Conservation (phyloP, 2,797 vertebrate species). For the Hephaestus fuliginosus region DNA sequence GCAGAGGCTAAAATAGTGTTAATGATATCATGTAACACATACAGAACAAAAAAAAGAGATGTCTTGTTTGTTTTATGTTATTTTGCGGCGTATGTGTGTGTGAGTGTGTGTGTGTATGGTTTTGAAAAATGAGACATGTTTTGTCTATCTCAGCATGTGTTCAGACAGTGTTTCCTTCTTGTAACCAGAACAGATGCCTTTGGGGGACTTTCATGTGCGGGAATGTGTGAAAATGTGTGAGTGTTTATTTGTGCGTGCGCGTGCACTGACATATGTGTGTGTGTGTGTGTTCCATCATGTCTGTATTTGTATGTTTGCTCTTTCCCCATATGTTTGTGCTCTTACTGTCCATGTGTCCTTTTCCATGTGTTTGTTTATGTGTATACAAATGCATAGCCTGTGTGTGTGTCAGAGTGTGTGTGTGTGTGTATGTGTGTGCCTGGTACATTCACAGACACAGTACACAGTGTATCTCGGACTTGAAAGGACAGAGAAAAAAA, state of each 20-base stretch:
- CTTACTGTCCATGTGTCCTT: conserved; percentile 48
- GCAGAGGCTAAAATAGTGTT: conserved; percentile 14
- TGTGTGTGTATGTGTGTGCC: conserved; percentile 55
- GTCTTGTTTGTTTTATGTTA: conserved; percentile 46
- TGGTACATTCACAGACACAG: conserved; percentile 81
- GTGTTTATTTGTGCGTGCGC: conserved; percentile 28
- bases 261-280: background rate
- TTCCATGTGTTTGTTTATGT: conserved; percentile 68
- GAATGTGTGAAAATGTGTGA: conserved; percentile 76
- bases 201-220: conserved; percentile 85
- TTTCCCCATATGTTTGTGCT: conserved; percentile 67
- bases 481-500: conserved; percentile 82
- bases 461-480: conserved; percentile 82
- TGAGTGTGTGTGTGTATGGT: conserved; percentile 54
- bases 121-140: conserved; percentile 85
- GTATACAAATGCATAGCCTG: conserved; percentile 46
- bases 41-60: conserved; percentile 10
- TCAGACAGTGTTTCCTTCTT: conserved; percentile 87
- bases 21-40: background rate
- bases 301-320: conserved; percentile 60
- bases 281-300: conserved; percentile 44
- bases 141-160: conserved; percentile 87
- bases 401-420: conserved; percentile 42
- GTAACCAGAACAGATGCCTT: conserved; percentile 86
- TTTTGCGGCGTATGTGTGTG: conserved; percentile 35